Percentiles rank a stretch among this genome's conserved stretches.
phyloP scores from a whole-genome alignment of 2,113 vertebrate species.

The Gobiocypris rarus region DNA sequence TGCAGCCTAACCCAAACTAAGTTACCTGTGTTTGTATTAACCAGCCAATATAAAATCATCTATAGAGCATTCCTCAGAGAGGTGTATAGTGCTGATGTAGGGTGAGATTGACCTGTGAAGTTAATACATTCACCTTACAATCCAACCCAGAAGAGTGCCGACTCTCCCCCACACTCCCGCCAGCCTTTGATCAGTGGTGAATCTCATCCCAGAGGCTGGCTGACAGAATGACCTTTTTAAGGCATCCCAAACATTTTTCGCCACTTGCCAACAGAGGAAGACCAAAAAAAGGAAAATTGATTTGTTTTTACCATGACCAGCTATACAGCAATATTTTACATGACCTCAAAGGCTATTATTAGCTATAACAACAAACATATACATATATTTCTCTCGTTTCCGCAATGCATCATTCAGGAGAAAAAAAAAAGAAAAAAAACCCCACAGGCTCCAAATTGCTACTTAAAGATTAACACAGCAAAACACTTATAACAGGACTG shows the following conservation, averaged over 20 bases:
- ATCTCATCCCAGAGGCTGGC: slow-evolving; percentile 35
- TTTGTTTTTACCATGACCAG: background rate
- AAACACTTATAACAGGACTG: background rate
- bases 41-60: background rate
- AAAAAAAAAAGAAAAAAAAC: too few species aligned
- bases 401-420: background rate
- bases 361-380: background rate
- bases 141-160: slow-evolving; percentile 36
- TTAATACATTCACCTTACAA: slow-evolving; percentile 54
- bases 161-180: slow-evolving; percentile 35
- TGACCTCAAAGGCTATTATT: background rate
- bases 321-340: background rate
- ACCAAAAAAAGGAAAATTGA: background rate
- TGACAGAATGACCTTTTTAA: slow-evolving; percentile 49
- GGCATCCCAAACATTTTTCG: slow-evolving; percentile 48
- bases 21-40: slow-evolving; percentile 25
- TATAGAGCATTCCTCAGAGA: slow-evolving; percentile 44
- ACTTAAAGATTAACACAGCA: background rate
- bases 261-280: slow-evolving; percentile 4
- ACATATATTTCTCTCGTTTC: background rate
- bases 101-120: slow-evolving; percentile 55
- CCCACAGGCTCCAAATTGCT: background rate
- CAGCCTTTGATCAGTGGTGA: slow-evolving; percentile 58
- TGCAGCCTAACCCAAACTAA: background rate
- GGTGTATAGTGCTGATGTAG: slow-evolving; percentile 41